Evolutionary conservation across 2,888 invertebrate genomes (phyloP).

Genomic region (Ichneumon xanthorius): DNA sequence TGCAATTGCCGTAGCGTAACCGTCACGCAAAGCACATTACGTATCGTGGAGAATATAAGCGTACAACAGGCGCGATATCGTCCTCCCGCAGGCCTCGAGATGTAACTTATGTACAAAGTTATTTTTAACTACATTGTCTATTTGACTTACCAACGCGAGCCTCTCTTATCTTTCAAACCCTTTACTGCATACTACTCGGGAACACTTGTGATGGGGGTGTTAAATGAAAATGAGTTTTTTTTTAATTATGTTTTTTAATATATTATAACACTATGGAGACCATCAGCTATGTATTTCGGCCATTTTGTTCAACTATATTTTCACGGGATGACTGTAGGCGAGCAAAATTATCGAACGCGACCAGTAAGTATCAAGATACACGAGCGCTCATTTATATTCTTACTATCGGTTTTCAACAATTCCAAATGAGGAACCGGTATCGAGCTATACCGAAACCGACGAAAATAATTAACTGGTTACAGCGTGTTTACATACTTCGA

Average conservation of each 20-base stretch:
- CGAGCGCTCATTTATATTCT: conserved; percentile 36
- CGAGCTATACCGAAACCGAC: neutral
- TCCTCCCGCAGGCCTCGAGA: conserved; percentile 19
- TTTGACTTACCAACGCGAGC: neutral
- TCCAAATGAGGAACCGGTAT: conserved; percentile 40
- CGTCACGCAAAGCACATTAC: conserved; percentile 66
- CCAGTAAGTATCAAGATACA: neutral
- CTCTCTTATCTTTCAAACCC: neutral
- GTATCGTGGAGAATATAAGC: conserved; percentile 46
- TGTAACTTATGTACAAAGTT: neutral
- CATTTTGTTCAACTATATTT: too few species aligned
- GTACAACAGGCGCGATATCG: conserved; percentile 10
- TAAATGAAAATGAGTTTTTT: neutral
- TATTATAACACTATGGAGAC: neutral
- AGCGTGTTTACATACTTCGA: neutral
- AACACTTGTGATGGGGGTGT: neutral
- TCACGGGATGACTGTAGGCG: neutral
- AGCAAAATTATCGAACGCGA: conserved; percentile 6
- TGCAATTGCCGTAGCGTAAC: conserved; percentile 61
- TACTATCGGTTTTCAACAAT: conserved; percentile 22
- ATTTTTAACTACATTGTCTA: conserved; percentile 11
- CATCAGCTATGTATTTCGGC: too few species aligned
- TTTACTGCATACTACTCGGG: neutral
- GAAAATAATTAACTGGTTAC: neutral
- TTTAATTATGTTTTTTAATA: neutral